phyloP scores from a whole-genome alignment of 1,140 invertebrate species.

The Heliconius hermathena region DNA sequence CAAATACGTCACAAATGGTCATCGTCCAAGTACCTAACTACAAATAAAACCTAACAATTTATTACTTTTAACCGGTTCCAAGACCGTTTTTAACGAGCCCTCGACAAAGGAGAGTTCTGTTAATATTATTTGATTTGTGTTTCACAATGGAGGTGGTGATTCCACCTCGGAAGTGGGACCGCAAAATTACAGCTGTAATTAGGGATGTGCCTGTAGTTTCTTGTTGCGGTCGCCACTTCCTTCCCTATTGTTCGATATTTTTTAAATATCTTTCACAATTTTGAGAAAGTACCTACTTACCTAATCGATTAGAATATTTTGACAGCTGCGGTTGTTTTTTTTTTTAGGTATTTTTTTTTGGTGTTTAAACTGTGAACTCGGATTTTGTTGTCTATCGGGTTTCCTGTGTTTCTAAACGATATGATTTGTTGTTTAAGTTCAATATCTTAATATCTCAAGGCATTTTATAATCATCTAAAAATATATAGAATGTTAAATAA shows the following conservation, averaged over 20 bases:
- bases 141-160: slow-evolving; percentile 65
- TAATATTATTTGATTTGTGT: slow-evolving; percentile 70
- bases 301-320: slow-evolving; percentile 74
- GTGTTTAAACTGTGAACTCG: slow-evolving; percentile 27
- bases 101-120: slow-evolving; percentile 55
- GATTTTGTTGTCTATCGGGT: not conserved
- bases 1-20: slow-evolving; percentile 40
- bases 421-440: not conserved
- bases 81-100: slow-evolving; percentile 57
- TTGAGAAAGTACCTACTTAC: slow-evolving; percentile 36
- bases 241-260: slow-evolving; percentile 68
- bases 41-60: slow-evolving; percentile 49
- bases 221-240: slow-evolving; percentile 71
- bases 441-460: not conserved
- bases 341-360: slow-evolving; percentile 33
- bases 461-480: no score
- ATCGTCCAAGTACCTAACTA: slow-evolving; percentile 33
- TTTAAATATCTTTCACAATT: slow-evolving; percentile 45
- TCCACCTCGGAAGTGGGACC: slow-evolving; percentile 54
- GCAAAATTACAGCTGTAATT: slow-evolving; percentile 78
- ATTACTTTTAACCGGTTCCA: slow-evolving; percentile 54
- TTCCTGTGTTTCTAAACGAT: no score
- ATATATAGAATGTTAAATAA: no score
- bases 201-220: slow-evolving; percentile 69
- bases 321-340: slow-evolving; percentile 75